phyloP scores from a whole-genome alignment of 2,888 invertebrate species.

The Prosapia bicincta region DNA sequence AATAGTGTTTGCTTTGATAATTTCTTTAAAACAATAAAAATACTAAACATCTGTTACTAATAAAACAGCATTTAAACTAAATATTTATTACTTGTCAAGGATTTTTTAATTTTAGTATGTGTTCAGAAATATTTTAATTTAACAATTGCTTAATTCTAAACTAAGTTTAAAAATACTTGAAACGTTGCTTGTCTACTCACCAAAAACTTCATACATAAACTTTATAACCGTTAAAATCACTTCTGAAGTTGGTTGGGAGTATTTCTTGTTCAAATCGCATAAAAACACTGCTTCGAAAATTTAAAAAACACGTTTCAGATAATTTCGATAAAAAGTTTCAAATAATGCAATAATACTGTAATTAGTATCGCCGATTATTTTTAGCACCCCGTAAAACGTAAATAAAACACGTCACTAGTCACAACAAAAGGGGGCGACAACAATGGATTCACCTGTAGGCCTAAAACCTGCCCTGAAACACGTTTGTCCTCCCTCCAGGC shows the following conservation, averaged over 20 bases:
- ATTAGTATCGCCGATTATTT: background rate
- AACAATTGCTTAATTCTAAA: too few relatives aligned
- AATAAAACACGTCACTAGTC: background rate
- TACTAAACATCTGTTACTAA: background rate
- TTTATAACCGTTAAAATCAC: background rate
- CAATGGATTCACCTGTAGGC: slow-evolving; percentile 2
- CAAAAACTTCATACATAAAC: background rate
- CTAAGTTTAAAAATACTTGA: too few relatives aligned
- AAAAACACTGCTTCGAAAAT: background rate
- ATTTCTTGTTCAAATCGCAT: background rate
- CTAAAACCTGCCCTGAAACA: slow-evolving; percentile 7
- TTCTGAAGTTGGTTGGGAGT: background rate
- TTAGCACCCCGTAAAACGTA: background rate
- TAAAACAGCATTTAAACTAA: too few relatives aligned
- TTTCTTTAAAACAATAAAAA: background rate
- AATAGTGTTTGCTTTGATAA: background rate
- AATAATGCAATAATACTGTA: background rate
- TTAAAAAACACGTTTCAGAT: background rate
- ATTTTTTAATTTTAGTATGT: too few relatives aligned
- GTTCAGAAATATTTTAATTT: too few relatives aligned
- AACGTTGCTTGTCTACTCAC: background rate
- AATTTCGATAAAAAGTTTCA: background rate
- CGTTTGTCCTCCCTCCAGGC: slow-evolving; percentile 15
- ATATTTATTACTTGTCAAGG: too few relatives aligned
- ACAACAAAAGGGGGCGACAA: slow-evolving; percentile 2